Evolutionary conservation across 2,113 vertebrate species (phyloP).

Genomic region (Rhynchomys soricoides): DNA sequence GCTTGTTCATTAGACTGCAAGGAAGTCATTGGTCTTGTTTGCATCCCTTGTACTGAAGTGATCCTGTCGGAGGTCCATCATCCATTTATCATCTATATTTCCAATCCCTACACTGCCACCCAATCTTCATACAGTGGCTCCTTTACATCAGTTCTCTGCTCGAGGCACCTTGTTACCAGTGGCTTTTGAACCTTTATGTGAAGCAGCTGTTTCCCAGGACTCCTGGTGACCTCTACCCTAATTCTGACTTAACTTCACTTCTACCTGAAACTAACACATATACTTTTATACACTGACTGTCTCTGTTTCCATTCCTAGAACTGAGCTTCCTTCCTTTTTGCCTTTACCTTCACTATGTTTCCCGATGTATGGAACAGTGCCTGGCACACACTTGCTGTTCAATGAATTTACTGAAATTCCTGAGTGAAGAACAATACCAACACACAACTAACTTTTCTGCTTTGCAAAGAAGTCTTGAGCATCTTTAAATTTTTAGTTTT

Average conservation of each 20-base stretch:
- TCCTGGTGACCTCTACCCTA: not conserved
- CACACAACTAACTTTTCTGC: constrained; percentile 29
- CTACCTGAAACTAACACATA: constrained; percentile 39
- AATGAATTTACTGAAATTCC: constrained; percentile 61
- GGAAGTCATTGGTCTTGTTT: not conserved
- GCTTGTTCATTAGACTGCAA: not conserved
- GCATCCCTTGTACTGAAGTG: not conserved
- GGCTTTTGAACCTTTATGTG: not conserved
- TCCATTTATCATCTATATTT: not conserved
- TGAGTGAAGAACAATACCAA: constrained; percentile 65
- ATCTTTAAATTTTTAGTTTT: constrained; percentile 37
- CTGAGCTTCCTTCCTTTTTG: constrained; percentile 41
- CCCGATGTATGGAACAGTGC: constrained; percentile 35
- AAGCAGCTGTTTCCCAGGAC: not conserved
- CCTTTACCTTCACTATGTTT: constrained; percentile 48
- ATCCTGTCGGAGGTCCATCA: not conserved
- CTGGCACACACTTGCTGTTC: constrained; percentile 52
- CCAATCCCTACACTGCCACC: not conserved
- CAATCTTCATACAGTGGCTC: not conserved
- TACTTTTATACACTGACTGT: constrained; percentile 44
- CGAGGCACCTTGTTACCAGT: not conserved
- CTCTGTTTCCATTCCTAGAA: constrained; percentile 26
- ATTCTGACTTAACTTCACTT: not conserved
- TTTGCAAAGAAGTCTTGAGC: constrained; percentile 32
- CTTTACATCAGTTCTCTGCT: not conserved